Evolutionary conservation across 37 sponge, comb jelly and placozoan species (phyloP), one percentile per base, ranked within the genome.

Genomic region (Dysidea cf. avara): DNA sequence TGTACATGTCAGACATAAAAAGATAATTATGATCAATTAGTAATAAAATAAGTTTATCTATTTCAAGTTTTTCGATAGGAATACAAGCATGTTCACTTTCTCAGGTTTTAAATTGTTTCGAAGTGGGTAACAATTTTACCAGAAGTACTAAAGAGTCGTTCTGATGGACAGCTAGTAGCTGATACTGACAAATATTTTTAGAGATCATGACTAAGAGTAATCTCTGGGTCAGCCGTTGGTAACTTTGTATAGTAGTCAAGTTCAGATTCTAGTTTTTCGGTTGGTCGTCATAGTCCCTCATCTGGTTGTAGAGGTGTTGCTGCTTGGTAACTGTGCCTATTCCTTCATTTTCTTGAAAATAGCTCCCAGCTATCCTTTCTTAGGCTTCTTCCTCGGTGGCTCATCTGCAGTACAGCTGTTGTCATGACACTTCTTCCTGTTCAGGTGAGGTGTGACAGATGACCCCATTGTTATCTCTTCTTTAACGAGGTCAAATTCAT

Each of bases 121-220:
- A 3, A 61, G 21, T 31, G 21, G 22, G n/a, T 11, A 48, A 78
- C 60, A 60, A 80, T 80, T 20, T 68, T 48, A 24, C 72, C 81
- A 49, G 58, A 52, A 50, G 34, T 24, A 35, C 72, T 63, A 53
- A 80, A 80, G 18, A 80, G 64, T 30, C 72, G 33, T 57, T 80
- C 81, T n/a, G 81, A 71, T 52, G 81, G 81, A 29, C 71, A 64
- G 71, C 72, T 72, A 2, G 80, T 79, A 14, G 61, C 70, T 60
- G 61, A 69, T 9, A 78, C 7, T 25, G 69, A 78, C 24, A 78
- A 40, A 28, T 68, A 67, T 37, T 78, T 26, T 33, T 47, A 22
- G 79, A 68, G 26, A 79, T 29, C 24, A 9, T 30, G 25, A 48
- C 48, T 26, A 78, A 56, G 22, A 37, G 16, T 17, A 1, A 20